Evolutionary conservation across 2,797 vertebrate species (phyloP), one percentile per base, ranked within the genome.

Genomic region (Urosaurus nigricauda): DNA sequence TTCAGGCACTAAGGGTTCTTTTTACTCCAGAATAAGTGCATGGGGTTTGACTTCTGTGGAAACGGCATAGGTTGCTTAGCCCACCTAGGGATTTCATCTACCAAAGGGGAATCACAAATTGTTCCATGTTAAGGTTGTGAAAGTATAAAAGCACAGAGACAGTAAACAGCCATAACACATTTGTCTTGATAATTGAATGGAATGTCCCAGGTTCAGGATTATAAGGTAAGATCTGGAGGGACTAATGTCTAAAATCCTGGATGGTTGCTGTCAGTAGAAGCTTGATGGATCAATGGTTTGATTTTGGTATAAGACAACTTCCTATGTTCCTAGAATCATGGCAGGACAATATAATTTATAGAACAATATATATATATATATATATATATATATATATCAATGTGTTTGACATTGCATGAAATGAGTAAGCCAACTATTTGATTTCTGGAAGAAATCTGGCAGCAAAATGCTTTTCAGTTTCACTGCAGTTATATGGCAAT

Each of bases 391-490:
- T 5, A 37, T 29, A 58, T 58, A 35, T 11, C 63, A 26, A 32
- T 35, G 35, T 8, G 14, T 40, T 85, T 74, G n/a, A 35, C 32
- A 0, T 16, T 83, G 82, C 0, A 91, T 43, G 63, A 88, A 87
- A 56, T 77, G 35, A 88, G 92, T 29, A 26, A 17, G 40, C 32
- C 70, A 16, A 17, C 43, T 37, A 73, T 73, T 53, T 77, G 35
- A 82, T 68, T 77, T 53, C 26, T 68, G 21, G 1, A 86, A 79
- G 43, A 89, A 88, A 88, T 83, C 2, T 24, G 60, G 83, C 73
- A 87, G 29, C 26, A 87, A 87, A 92, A 89, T 24, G 53, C 40
- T 29, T 58, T 3, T 19, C 53, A 58, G 1, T 7, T 26, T 80
- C 12, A 5, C 40, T 1, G 79, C 73, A 51, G 63, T 1, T 74